phyloP scores from a whole-genome alignment of 1,140 invertebrate genomes.

The Eupeodes corollae region DNA sequence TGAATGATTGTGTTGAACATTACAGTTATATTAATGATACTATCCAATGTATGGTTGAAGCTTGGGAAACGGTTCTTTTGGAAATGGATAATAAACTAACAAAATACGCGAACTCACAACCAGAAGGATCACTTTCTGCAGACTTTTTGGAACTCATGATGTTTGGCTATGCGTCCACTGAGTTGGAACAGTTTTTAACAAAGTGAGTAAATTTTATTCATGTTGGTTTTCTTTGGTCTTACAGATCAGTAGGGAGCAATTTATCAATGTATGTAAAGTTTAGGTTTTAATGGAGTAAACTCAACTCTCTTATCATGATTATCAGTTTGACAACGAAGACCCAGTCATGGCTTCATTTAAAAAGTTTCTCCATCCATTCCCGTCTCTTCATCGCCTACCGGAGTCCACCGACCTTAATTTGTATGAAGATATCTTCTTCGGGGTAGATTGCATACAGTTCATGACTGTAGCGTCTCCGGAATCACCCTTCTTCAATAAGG shows the following conservation, averaged over 20 bases:
- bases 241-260: neutral
- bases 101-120: constrained; percentile 70
- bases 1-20: neutral
- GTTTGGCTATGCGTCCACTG: constrained; percentile 67
- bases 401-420: too few relatives aligned
- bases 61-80: constrained; percentile 87
- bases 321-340: too few relatives aligned
- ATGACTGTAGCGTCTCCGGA: too few relatives aligned
- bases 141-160: constrained; percentile 85
- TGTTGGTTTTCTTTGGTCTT: neutral
- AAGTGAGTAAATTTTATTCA: constrained; percentile 16
- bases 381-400: too few relatives aligned
- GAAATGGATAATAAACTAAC: constrained; percentile 91
- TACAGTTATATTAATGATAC: constrained; percentile 56
- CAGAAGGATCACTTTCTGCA: constrained; percentile 69
- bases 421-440: too few relatives aligned
- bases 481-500: too few relatives aligned
- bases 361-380: too few relatives aligned
- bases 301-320: too few relatives aligned
- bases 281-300: too few relatives aligned
- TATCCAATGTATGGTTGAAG: constrained; percentile 75
- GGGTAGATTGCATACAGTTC: too few relatives aligned
- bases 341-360: too few relatives aligned
- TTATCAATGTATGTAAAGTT: too few relatives aligned
- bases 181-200: constrained; percentile 51